Evolutionary conservation across 2,797 vertebrate species (phyloP).

Genomic region (Anguilla obscura): DNA sequence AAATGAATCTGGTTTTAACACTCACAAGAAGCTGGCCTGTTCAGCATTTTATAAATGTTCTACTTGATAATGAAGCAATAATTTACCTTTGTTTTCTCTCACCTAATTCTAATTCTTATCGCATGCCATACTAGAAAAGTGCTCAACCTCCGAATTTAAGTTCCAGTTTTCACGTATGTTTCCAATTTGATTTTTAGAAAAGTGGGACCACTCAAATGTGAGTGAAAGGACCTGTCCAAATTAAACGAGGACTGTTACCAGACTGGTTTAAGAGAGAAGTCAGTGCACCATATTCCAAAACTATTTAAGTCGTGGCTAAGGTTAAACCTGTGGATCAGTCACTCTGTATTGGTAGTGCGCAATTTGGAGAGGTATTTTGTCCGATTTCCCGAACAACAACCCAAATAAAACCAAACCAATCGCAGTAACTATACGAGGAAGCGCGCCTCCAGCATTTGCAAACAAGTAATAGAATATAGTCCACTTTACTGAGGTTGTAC

Average conservation of each 20-base stretch:
- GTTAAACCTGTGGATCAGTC: not conserved
- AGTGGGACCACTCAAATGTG: not conserved
- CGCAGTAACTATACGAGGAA: not conserved
- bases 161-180: not conserved
- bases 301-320: not conserved
- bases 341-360: not conserved
- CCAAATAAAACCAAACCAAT: not conserved
- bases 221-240: not conserved
- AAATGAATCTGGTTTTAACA: not conserved
- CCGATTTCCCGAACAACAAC: not conserved
- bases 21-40: not conserved
- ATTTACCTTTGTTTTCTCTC: not conserved
- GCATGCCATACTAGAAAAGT: not conserved
- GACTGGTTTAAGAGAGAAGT: not conserved
- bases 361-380: not conserved
- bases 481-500: not conserved
- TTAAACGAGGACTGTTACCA: not conserved
- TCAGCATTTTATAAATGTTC: not conserved
- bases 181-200: not conserved
- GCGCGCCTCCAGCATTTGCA: not conserved
- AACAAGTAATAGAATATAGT: not conserved
- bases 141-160: not conserved
- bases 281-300: not conserved
- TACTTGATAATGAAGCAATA: not conserved
- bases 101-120: not conserved